Base-by-base conservation (phyloP, 2,797 vertebrate species). In the Lindbergichthys nudifrons region DNA sequence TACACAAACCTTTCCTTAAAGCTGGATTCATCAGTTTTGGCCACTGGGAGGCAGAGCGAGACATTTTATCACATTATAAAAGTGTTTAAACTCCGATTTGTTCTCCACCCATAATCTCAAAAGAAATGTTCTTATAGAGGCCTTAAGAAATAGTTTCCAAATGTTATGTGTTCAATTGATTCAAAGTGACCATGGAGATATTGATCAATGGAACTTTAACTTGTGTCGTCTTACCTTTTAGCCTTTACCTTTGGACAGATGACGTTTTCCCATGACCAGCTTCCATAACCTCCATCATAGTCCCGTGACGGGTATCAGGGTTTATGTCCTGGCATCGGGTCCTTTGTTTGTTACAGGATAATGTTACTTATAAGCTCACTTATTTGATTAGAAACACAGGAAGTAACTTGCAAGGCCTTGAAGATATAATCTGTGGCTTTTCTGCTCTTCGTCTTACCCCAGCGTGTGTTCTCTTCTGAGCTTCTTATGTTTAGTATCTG, bases 201-300 rank as follows among this genome's bases (percentile, higher is more conserved):
- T 63, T 30, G 39, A 79, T 54, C 45, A 75, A 57, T 26, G 26
- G n/a, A 70, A 56, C 48, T 66, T 65, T 54, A 73, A 63, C 46
- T 4, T 15, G 32, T 13, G 12, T 39, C 46, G 23, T 21, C 50
- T 15, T 61, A 15, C 2, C 32, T 36, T 50, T 42, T 36, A 50
- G 77, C 42, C 12, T 12, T 26, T 26, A 32, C 15, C 15, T 16
- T 63, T 18, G 6, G 58, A 52, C 48, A 3, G 8, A 19, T 41
- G 23, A 56, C 9, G 41, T 32, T 61, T 61, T 14, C 2, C 0
- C 16, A 1, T 18, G 9, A 42, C n/a, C n/a, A 56, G 2, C 43
- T 36, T 57, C 47, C 19, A 1, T 10, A 18, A n/a, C 64, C 10
- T 75, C 68, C n/a, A 54, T 61, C 51, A 10, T 45, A 4, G 10